Base-by-base conservation (phyloP, 2,797 vertebrate genomes). In the Smutsia gigantea region DNA sequence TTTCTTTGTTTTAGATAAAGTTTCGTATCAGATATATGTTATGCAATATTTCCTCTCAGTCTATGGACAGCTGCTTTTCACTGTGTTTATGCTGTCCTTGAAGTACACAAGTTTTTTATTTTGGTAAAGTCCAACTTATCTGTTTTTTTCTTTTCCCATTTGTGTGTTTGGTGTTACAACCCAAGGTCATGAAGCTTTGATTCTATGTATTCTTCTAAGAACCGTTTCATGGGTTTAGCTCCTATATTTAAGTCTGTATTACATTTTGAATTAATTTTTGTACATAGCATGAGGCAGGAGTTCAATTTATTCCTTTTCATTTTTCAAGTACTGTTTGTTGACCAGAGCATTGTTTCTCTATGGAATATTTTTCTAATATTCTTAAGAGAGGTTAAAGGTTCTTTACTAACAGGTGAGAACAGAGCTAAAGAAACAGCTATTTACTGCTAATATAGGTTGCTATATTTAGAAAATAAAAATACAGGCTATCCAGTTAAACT, bases 401-500 rank as follows among this genome's bases (percentile, higher is more conserved):
- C 42, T 87, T 61, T 51, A 82, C 13, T 71, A 71, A 96, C 6
- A 51, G 4, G 4, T 57, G 12, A 59, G 29, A 89, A 92, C 5
- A 94, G 37, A 79, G 87, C 46, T 5, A 69, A 63, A 91, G 46
- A 79, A 82, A 51, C 63, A 55, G 29, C 46, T 59, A 86, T 53
- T 78, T 61, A 51, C n/a, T 79, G 57, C 51, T 78, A 77, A 53
- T 27, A 19, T 23, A 42, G 53, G 8, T 64, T 90, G 63, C 4
- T 55, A 71, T 25, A 78, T 72, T 61, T 68, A 66, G 74, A 57
- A 95, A 78, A 86, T 69, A 64, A 79, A 97, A 91, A 84, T n/a
- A 10, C 6, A 90, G 37, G 29, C 27, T 1, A 84, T 27, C 15
- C 8, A 71, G 5, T 66, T 89, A 53, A 68, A 71, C 77, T 87